Evolutionary conservation across 2,888 invertebrate species (phyloP).

Genomic region (Eupithecia inturbata): DNA sequence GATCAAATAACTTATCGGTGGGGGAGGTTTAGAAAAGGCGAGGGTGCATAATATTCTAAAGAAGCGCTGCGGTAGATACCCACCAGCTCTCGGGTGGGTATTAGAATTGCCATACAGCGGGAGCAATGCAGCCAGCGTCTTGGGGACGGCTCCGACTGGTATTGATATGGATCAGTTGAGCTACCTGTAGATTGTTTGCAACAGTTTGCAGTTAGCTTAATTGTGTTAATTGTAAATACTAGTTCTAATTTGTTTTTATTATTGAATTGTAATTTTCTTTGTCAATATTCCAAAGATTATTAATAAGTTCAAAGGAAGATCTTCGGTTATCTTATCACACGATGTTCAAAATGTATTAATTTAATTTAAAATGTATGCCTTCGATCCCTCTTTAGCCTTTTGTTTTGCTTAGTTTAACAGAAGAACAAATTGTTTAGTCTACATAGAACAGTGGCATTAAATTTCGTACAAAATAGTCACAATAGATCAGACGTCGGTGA

Average conservation of each 20-base stretch:
- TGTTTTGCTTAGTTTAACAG: not conserved
- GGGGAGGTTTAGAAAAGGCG: not conserved
- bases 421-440: not conserved
- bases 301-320: constrained; percentile 16
- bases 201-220: no score
- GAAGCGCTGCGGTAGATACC: no score
- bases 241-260: no score
- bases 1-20: not conserved
- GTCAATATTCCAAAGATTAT: no score
- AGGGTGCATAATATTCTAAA: constrained; percentile 24
- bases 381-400: not conserved
- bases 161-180: no score
- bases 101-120: no score
- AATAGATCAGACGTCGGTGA: not conserved
- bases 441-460: not conserved
- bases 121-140: no score
- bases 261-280: no score
- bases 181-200: no score
- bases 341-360: constrained; percentile 7
- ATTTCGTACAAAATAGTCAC: not conserved
- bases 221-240: no score
- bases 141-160: no score
- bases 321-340: not conserved
- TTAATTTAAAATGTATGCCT: not conserved
- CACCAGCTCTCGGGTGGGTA: no score